Evolutionary conservation across 2,888 invertebrate species (phyloP), one percentile per base, ranked within the genome.

Genomic region (Drosophila eohydei): DNA sequence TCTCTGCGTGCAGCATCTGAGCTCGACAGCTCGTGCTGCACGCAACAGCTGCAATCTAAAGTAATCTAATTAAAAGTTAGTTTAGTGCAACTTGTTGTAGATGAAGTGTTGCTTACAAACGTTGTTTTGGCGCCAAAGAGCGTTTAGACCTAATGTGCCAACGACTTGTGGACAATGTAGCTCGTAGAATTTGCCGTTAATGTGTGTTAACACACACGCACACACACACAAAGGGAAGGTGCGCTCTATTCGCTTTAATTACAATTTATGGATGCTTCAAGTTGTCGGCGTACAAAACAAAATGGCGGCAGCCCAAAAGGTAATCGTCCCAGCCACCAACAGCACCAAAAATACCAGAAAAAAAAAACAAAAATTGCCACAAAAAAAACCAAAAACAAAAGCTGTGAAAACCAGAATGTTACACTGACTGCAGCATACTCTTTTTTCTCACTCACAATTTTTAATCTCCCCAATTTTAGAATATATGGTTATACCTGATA

Each of bases 21-120:
- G 11, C 38, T 14, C 38, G 14, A 14, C 14, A 5, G 14, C 14
- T 21, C 40, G 14, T n/a, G 50, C 32, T 26, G 43, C 7, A 30
- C 77, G 85, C 88, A 83, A 88, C 88, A 88, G 81, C 81, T 80
- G 81, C 73, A 74, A 63, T 66, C 46, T 72, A 56, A 59, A 71
- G 64, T 78, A 88, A 86, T 86, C 81, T 83, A 86, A 84, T 84
- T 86, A 84, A 84, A 84, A 84, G 67, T 86, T 83, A 59, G 73
- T 75, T 74, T 72, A 78, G 58, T 80, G 78, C 75, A 86, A 78
- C 81, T 80, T 82, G 65, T 68, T 67, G 62, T 69, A 70, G 70
- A 70, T 82, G 65, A 88, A 82, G 71, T 82, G 67, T 70, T 69
- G 16, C 63, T 71, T 57, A 12, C 59, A 57, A 48, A 28, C 30